A percentile compares a stretch with the other conserved stretches of the same genome.
Conservation (phyloP, 1,140 invertebrate genomes). For the Calephelis virginiensis region DNA sequence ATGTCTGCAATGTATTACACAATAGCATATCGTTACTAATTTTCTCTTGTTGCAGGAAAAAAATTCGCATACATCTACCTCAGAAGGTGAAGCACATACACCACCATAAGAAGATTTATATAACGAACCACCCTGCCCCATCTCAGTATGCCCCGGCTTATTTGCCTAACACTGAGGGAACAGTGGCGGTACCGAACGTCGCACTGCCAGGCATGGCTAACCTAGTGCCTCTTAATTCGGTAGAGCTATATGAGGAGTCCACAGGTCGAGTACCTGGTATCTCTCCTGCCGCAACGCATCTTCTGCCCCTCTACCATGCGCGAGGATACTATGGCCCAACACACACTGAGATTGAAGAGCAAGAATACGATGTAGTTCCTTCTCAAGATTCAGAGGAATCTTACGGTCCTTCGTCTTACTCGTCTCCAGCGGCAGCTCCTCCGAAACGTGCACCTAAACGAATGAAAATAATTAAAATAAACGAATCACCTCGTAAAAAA, state of each 20-base stretch:
- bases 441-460: conserved; percentile 46
- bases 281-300: conserved; percentile 52
- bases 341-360: conserved; percentile 54
- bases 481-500: conserved; percentile 61
- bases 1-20: neutral
- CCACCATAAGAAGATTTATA: conserved; percentile 77
- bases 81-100: conserved; percentile 78
- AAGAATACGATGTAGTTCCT: conserved; percentile 53
- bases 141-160: conserved; percentile 70
- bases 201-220: conserved; percentile 52
- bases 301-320: conserved; percentile 67
- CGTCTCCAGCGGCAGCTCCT: conserved; percentile 33
- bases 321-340: conserved; percentile 74
- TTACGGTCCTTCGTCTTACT: conserved; percentile 40
- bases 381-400: conserved; percentile 39
- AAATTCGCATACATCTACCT: conserved; percentile 78
- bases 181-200: conserved; percentile 58
- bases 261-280: conserved; percentile 36
- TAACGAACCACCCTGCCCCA: conserved; percentile 68
- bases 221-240: conserved; percentile 52
- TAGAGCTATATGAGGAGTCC: conserved; percentile 58
- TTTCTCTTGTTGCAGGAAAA: conserved; percentile 75
- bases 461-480: conserved; percentile 67
- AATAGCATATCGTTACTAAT: conserved; percentile 34
- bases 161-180: conserved; percentile 58